These are phyloP conservation scores for Halichoeres trimaculatus DNA, from an alignment of 2,113 vertebrate genomes.

Conservation along the genomic window DNA sequence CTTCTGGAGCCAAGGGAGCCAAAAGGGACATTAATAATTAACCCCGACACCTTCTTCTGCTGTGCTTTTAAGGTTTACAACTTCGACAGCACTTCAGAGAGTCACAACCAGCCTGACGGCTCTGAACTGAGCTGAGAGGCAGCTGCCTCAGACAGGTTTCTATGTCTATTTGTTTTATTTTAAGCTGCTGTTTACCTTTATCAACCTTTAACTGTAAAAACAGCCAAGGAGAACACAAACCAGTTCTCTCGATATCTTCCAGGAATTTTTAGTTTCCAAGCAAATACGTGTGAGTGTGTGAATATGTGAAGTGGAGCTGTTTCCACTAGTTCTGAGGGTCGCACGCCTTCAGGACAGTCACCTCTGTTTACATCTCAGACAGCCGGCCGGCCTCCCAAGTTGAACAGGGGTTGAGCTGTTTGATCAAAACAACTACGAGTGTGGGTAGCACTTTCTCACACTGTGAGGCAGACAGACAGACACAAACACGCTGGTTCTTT, in stretches of 20 bases:
- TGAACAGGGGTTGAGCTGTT: slow-evolving; percentile 50
- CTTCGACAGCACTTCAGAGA: slow-evolving; percentile 22
- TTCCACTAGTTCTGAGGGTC: slow-evolving; percentile 36
- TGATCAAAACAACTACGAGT: slow-evolving; percentile 59
- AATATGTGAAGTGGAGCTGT: slow-evolving; percentile 35
- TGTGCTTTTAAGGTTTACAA: slow-evolving; percentile 34
- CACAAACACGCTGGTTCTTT: slow-evolving; percentile 19
- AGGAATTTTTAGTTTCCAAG: slow-evolving; percentile 20
- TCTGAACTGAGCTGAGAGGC: neutral
- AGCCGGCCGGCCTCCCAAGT: slow-evolving; percentile 53
- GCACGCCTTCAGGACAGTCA: slow-evolving; percentile 19
- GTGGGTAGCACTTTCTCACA: slow-evolving; percentile 58
- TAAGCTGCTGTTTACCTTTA: neutral
- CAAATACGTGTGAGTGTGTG: neutral
- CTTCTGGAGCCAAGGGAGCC: slow-evolving; percentile 39
- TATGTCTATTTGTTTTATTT: slow-evolving; percentile 15
- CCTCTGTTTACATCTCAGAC: slow-evolving; percentile 70
- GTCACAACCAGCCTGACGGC: slow-evolving; percentile 3
- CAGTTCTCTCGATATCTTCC: slow-evolving; percentile 9
- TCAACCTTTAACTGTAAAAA: slow-evolving; percentile 9
- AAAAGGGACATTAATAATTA: slow-evolving; percentile 68
- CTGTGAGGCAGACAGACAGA: slow-evolving; percentile 23
- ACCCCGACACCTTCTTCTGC: slow-evolving; percentile 47
- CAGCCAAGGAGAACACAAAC: neutral
- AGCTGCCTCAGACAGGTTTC: slow-evolving; percentile 3